A percentile compares a stretch with the other conserved stretches of the same genome.
phyloP scores from a whole-genome alignment of 2,113 vertebrate genomes.

The Choloepus hoffmanni region DNA sequence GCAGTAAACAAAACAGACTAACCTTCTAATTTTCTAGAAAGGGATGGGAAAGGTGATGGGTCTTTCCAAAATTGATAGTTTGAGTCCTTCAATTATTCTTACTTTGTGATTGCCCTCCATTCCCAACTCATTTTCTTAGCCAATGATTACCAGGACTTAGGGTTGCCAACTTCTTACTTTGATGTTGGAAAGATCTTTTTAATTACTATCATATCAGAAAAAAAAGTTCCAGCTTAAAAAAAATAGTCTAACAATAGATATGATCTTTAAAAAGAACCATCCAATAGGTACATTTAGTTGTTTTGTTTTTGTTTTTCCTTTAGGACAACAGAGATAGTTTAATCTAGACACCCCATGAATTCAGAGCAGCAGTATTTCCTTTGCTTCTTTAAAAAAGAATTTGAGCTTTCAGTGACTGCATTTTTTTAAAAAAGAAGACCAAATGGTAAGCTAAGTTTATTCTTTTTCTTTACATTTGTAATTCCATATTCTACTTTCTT shows the following conservation, averaged over 20 bases:
- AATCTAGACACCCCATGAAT: constrained; percentile 82
- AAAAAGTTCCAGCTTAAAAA: constrained; percentile 4
- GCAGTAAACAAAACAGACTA: background rate
- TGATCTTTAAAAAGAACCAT: constrained; percentile 11
- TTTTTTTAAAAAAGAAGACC: background rate
- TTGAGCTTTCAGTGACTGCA: constrained; percentile 16
- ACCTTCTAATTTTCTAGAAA: background rate
- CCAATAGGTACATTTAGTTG: background rate
- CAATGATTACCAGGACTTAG: background rate
- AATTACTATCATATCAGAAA: background rate
- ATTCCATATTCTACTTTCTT: background rate
- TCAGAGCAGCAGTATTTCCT: constrained; percentile 28
- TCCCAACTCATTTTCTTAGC: background rate
- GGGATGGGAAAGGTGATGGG: background rate
- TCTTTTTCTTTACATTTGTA: background rate
- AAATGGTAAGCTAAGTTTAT: background rate
- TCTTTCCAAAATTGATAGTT: background rate
- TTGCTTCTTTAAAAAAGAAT: constrained; percentile 61
- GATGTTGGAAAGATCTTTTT: background rate
- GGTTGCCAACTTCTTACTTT: background rate
- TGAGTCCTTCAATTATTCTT: background rate
- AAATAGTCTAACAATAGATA: background rate
- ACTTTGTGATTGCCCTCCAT: background rate
- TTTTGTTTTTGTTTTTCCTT: background rate
- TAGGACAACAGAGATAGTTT: constrained; percentile 74